Evolutionary conservation across 2,113 vertebrate genomes (phyloP).

Genomic region (Edolisoma coerulescens): DNA sequence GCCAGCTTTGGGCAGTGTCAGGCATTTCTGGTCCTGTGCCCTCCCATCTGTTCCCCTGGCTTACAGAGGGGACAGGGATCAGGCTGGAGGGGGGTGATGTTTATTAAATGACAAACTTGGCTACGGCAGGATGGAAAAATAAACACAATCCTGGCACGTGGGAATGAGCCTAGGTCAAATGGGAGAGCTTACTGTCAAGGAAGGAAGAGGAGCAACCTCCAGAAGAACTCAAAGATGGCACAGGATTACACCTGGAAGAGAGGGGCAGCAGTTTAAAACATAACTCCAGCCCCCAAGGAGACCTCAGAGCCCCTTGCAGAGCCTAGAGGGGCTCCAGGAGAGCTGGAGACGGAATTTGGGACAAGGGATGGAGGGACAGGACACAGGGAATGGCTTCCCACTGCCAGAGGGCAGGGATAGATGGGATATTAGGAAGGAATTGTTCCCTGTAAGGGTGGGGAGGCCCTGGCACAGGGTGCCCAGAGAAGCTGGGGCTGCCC

Average conservation of each 20-base stretch:
- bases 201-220: not conserved
- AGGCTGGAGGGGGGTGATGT: not conserved
- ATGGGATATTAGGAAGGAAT: not conserved
- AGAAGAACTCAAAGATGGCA: not conserved
- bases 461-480: not conserved
- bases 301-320: fast-evolving
- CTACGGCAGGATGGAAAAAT: not conserved
- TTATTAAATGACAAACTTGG: slow-evolving; percentile 24
- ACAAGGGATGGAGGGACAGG: not conserved
- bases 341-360: not conserved
- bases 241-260: not conserved
- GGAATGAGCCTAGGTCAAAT: not conserved
- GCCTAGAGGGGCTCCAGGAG: not conserved
- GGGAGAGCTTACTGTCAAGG: not conserved
- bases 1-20: not conserved
- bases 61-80: not conserved
- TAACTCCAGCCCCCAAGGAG: not conserved
- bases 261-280: not conserved
- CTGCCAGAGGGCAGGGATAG: fast-evolving
- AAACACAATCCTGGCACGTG: not conserved
- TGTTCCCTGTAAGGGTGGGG: fast-evolving
- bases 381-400: not conserved
- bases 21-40: not conserved
- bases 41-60: slow-evolving; percentile 27
- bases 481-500: not conserved